A percentile compares a stretch with the other conserved stretches of the same genome.
Conservation (phyloP, 2,888 invertebrate genomes). For the Aleiodes testaceus region DNA sequence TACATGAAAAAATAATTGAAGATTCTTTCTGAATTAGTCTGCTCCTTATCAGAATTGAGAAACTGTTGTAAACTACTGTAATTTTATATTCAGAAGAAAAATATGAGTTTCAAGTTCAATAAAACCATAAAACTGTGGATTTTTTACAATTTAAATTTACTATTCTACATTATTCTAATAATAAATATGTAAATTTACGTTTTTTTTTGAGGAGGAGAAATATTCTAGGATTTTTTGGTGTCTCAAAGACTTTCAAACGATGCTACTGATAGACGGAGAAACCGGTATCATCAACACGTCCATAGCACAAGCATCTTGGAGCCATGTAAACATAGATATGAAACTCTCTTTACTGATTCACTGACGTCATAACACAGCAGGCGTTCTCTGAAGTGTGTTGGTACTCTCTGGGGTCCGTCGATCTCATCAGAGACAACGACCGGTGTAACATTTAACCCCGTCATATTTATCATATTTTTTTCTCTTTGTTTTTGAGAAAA, state of each 20-base stretch:
- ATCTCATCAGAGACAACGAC: background rate
- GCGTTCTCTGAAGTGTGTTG: too few species aligned
- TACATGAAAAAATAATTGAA: too few species aligned
- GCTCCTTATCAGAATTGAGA: background rate
- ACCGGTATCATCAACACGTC: conserved; percentile 8
- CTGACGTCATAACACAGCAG: conserved; percentile 11
- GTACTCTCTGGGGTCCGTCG: background rate
- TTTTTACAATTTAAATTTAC: too few species aligned
- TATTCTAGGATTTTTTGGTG: background rate
- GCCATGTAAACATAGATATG: background rate
- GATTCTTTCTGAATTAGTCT: conserved; percentile 12
- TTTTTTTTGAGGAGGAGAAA: background rate
- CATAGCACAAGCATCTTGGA: too few species aligned
- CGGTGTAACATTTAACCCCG: too few species aligned
- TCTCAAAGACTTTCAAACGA: background rate
- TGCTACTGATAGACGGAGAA: conserved; percentile 4
- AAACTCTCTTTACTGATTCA: background rate
- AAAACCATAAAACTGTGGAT: too few species aligned
- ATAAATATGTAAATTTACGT: too few species aligned
- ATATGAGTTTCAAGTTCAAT: too few species aligned
- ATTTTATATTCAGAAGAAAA: too few species aligned
- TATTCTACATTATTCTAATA: too few species aligned
- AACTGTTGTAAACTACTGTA: conserved; percentile 6
- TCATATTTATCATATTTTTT: too few species aligned
- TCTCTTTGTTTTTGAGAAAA: too few species aligned